These are phyloP conservation scores for Cataglyphis rosenhaueri DNA, from an alignment of 2,888 invertebrate species.

Conservation along the genomic window DNA sequence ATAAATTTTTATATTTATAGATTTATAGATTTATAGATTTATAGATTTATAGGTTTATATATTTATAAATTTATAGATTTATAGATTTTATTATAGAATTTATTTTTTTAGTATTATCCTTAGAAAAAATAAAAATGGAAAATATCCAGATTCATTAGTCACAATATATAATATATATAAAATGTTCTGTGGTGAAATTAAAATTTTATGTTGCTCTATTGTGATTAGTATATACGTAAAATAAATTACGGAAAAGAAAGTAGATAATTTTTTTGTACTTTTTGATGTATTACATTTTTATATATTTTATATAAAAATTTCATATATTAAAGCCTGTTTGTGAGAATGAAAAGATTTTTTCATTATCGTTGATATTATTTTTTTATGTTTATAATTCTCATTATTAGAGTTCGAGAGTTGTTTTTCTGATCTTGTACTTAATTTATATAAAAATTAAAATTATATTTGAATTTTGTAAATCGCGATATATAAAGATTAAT, in stretches of 20 bases:
- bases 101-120: neutral
- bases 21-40: too few species aligned
- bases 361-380: neutral
- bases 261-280: conserved; percentile 5
- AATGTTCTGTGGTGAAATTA: conserved; percentile 1
- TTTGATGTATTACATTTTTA: neutral
- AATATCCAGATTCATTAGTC: neutral
- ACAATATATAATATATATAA: neutral
- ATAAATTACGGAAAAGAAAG: neutral
- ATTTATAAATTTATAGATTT: too few species aligned
- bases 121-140: neutral
- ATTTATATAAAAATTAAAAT: neutral
- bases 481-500: neutral
- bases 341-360: neutral
- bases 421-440: neutral
- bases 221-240: too few species aligned
- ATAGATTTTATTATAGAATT: neutral
- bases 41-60: too few species aligned
- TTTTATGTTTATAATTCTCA: too few species aligned
- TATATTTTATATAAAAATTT: neutral
- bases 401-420: neutral
- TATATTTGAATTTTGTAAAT: neutral
- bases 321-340: neutral
- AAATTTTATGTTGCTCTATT: conserved; percentile 21
- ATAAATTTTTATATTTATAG: too few species aligned